Evolutionary conservation across 2,888 invertebrate genomes (phyloP), one percentile per base, ranked within the genome.

Genomic region (Coelinius sp.): DNA sequence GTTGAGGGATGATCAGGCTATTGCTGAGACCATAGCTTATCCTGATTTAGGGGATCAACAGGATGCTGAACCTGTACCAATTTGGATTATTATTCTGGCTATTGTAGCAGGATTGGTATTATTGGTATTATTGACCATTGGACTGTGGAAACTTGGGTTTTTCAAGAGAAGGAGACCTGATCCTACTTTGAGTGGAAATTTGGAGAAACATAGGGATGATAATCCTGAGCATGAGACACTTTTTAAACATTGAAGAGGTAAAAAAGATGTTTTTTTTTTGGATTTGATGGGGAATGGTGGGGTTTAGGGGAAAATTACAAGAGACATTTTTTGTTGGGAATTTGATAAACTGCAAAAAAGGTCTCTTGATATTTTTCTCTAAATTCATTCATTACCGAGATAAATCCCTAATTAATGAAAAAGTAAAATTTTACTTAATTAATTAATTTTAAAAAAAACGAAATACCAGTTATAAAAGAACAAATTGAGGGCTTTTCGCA

Each of bases 111-210:
- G 98, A 8, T 89, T 98, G 38, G 84, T 97, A 77, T 90, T 98
- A 20, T 90, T 98, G 38, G 91, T 96, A 41, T 86, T 96, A 2
- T 90, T 98, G 65, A 94, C 95, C 52, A 90, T 94, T 64, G 91
- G 94, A 22, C 89, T 98, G 73, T 96, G 96, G 93, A 96, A 94
- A 89, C 92, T 95, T 68, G 96, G 96, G 66, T 97, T 97, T 91
- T 97, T 96, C 89, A 96, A 95, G 84, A 89, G 95, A 82, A 92
- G 94, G 84, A 90, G 96, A 76, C 95, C 95, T 4, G 95, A 96
- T 87, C 94, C 93, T 0, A 95, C 95, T 14, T 87, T 94, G 3
- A 94, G 94, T 22, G 95, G 95, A 0, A 94, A 94, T 86, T 87
- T 94, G 24, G 93, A 94, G 84, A 94, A 94, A 83, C 93, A 93